Base-by-base conservation (phyloP, 2,888 invertebrate species). In the Aquatica leii region DNA sequence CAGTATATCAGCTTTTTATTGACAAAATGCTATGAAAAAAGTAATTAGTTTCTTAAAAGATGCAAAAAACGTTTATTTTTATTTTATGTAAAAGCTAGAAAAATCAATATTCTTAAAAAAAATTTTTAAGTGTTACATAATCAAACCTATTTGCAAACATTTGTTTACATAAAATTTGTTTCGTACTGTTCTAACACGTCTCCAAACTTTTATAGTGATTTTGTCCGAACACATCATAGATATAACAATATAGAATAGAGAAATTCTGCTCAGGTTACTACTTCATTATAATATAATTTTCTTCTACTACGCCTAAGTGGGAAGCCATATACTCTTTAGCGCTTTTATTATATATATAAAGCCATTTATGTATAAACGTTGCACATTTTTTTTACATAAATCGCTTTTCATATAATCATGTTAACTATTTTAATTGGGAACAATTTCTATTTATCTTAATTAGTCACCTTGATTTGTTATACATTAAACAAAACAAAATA, bases 401-500 rank as follows among this genome's bases (percentile, higher is more conserved):
- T 46, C 46, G 11, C 46, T 20, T 46, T 46, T 5, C 18, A 46
- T 20, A 46, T 46, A 46, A 17, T 18, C 2, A 4, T 4, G 6
- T 24, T 6, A 24, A 4, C n/a, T 18, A 46, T 46, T 20, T 5
- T 18, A 46, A 17, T 4, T 6, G 15, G 46, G 18, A 18, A 46
- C 46, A 20, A 18, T 18, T 18, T 46, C 46, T 18, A 46, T 18
- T 20, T 11, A 46, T 18, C 18, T 18, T 46, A 46, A 46, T 18
- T 46, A 20, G 18, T 18, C 17, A 46, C 14, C 5, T 5, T 15
- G 12, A 18, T 2, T 8, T 37, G 37, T 4, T 37, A 49, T 34
- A 50, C 41, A 59, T 21, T 31, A 14, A 51, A 59, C 43, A 59
- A 31, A 18, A 62, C 35, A 52, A 62, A 66, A 82, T 85, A 85